phyloP scores from a whole-genome alignment of 2,113 vertebrate species.

The Oreotrochilus melanogaster region DNA sequence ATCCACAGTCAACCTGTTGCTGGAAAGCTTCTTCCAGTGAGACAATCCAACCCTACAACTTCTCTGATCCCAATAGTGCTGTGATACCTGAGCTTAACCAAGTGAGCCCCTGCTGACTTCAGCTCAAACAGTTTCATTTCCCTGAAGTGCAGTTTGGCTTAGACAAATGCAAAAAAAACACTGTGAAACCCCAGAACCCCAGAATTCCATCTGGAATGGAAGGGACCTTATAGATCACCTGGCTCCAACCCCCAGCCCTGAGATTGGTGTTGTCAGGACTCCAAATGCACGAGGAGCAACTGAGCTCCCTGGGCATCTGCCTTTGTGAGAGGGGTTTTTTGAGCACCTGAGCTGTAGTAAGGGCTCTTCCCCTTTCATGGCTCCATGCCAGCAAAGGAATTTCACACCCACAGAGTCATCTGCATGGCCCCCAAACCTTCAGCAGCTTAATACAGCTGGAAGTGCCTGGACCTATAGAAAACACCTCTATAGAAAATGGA shows the following conservation, averaged over 20 bases:
- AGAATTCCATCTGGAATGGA: no score
- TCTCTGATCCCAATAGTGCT: rapidly evolving
- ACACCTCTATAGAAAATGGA: neutral
- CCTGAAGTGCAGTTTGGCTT: neutral
- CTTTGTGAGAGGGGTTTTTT: neutral
- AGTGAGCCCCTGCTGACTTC: neutral
- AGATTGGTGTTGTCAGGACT: neutral
- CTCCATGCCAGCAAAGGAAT: neutral
- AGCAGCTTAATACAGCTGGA: neutral
- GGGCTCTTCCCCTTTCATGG: neutral
- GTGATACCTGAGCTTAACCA: rapidly evolving
- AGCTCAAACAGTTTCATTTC: neutral
- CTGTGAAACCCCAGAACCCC: neutral
- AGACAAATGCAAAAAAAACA: neutral
- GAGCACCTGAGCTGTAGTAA: neutral
- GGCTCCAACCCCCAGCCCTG: neutral
- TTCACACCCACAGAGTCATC: neutral
- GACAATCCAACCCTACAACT: neutral
- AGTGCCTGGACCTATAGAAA: neutral
- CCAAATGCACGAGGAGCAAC: rapidly evolving
- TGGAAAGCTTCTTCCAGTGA: neutral
- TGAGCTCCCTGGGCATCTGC: neutral
- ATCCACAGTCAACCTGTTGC: neutral
- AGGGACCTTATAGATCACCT: no score
- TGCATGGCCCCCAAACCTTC: neutral